Conservation (phyloP, 30 jellyfish, hydroid and myxozoan genomes). For the Pseudorhiza aurosa region DNA sequence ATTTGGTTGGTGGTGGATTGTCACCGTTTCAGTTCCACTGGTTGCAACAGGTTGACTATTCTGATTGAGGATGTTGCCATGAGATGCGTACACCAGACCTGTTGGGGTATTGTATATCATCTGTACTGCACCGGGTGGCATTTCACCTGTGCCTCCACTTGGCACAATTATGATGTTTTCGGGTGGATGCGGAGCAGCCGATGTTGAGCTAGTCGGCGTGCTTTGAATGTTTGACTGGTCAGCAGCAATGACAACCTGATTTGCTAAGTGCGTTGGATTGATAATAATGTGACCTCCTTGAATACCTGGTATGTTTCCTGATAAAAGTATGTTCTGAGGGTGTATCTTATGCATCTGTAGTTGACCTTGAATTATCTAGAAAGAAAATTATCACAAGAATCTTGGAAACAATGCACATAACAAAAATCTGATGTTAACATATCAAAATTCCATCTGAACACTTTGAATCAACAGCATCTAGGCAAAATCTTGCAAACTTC, state of each 20-base stretch:
- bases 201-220: constrained; percentile 6
- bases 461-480: too few species aligned
- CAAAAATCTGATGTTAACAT: too few species aligned
- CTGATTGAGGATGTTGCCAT: constrained; percentile 30
- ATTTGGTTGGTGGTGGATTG: constrained; percentile 63
- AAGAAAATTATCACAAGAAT: too few species aligned
- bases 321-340: constrained; percentile 93
- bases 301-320: constrained; percentile 80
- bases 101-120: constrained; percentile 83
- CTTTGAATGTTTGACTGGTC: constrained; percentile 34
- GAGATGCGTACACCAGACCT: constrained; percentile 80
- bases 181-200: constrained; percentile 45
- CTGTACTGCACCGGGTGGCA: constrained; percentile 79
- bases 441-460: too few species aligned
- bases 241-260: constrained; percentile 83
- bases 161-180: constrained; percentile 81
- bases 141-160: constrained; percentile 48
- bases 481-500: too few species aligned
- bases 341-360: constrained; percentile 93
- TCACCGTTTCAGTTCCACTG: constrained; percentile 25
- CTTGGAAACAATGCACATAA: too few species aligned
- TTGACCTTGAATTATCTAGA: constrained; percentile 90
- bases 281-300: constrained; percentile 89
- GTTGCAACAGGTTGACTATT: constrained; percentile 14
- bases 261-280: constrained; percentile 56